These are phyloP conservation scores for Electrona antarctica DNA, from an alignment of 2,113 vertebrate species.

Conservation along the genomic window DNA sequence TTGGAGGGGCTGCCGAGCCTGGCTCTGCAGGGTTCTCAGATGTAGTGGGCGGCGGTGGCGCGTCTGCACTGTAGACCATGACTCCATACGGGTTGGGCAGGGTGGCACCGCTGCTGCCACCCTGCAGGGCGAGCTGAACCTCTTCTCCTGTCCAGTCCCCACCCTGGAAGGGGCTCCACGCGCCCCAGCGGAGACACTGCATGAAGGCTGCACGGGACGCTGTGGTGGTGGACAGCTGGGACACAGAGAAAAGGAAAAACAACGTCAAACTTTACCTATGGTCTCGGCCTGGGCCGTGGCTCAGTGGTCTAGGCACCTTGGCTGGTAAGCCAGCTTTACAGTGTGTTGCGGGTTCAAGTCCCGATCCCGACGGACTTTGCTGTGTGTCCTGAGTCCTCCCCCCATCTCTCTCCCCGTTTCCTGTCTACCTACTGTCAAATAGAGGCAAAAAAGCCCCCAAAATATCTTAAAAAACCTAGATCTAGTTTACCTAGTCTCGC, in stretches of 20 bases:
- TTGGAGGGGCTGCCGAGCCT: slow-evolving; percentile 58
- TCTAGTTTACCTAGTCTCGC: no score
- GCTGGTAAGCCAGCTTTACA: no score
- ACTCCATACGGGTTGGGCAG: slow-evolving; percentile 77
- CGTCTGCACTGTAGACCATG: slow-evolving; percentile 82
- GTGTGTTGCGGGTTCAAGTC: no score
- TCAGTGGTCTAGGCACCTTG: no score
- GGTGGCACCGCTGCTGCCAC: slow-evolving; percentile 61
- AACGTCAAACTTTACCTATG: no score
- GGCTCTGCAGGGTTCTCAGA: slow-evolving; percentile 61
- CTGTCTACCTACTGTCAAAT: no score
- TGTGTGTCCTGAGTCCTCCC: no score
- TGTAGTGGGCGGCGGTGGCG: slow-evolving; percentile 29
- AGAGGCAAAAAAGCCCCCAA: no score
- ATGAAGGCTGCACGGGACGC: slow-evolving; percentile 76
- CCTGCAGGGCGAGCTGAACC: slow-evolving; percentile 82
- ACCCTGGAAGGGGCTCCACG: slow-evolving; percentile 79
- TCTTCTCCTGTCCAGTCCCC: slow-evolving; percentile 45
- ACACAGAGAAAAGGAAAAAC: background rate
- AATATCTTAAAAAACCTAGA: no score
- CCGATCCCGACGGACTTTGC: no score
- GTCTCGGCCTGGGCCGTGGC: no score
- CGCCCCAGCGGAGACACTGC: slow-evolving; percentile 87
- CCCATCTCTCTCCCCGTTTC: no score
- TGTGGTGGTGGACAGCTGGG: slow-evolving; percentile 70